phyloP scores from a whole-genome alignment of 2,888 invertebrate genomes.

The Halocaridina rubra region DNA sequence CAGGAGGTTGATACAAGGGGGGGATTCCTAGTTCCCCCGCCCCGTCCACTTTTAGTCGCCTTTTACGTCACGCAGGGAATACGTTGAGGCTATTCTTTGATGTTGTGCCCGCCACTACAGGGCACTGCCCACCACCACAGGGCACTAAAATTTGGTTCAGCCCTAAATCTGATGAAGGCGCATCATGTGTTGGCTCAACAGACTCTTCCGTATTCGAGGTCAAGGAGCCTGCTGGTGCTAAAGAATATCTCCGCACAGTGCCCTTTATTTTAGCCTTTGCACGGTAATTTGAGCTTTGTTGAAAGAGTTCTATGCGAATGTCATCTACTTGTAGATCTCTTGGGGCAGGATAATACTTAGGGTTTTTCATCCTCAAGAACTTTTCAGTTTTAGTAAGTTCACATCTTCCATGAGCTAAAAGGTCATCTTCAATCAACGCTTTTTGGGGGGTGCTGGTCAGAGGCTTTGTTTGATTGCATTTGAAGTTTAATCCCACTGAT shows the following conservation, averaged over 20 bases:
- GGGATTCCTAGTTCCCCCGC: too few relatives aligned
- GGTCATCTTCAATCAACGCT: conserved; percentile 40
- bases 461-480: conserved; percentile 7
- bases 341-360: neutral
- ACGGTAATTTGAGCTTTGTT: too few relatives aligned
- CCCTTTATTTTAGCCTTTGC: too few relatives aligned
- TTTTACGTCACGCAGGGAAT: too few relatives aligned
- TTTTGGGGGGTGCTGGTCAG: conserved; percentile 23
- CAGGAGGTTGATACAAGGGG: too few relatives aligned
- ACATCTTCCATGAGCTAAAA: conserved; percentile 20
- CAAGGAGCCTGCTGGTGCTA: conserved; percentile 16
- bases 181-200: conserved; percentile 28
- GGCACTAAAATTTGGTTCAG: conserved; percentile 37
- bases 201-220: conserved; percentile 44
- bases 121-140: too few relatives aligned
- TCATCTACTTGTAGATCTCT: conserved; percentile 16
- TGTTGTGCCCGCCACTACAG: too few relatives aligned
- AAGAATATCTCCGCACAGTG: neutral
- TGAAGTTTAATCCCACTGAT: neutral
- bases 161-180: conserved; percentile 31
- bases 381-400: conserved; percentile 37
- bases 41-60: too few relatives aligned
- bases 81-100: too few relatives aligned
- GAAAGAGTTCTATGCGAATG: conserved; percentile 10
- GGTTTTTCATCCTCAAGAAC: conserved; percentile 1